Evolutionary conservation across 2,888 invertebrate species (phyloP).

Genomic region (Octonoba sinensis): DNA sequence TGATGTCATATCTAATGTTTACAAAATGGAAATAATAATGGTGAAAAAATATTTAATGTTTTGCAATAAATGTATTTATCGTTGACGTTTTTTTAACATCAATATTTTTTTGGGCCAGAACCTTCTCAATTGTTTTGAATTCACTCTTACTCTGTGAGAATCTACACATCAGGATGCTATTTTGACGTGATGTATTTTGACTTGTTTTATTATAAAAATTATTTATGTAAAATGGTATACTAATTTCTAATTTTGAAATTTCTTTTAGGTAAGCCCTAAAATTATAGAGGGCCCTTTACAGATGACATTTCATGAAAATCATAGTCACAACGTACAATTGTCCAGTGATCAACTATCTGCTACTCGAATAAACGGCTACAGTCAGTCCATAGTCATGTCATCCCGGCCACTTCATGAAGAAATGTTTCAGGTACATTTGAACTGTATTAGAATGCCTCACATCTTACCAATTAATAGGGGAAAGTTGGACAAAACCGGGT

Average conservation of each 20-base stretch:
- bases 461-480: too few relatives aligned
- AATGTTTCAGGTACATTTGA: slow-evolving; percentile 77
- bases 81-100: too few relatives aligned
- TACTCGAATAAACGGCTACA: slow-evolving; percentile 83
- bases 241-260: not conserved
- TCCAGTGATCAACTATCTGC: slow-evolving; percentile 79
- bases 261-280: slow-evolving; percentile 24
- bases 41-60: too few relatives aligned
- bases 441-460: too few relatives aligned
- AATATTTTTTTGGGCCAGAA: too few relatives aligned
- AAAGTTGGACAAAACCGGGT: too few relatives aligned
- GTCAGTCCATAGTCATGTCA: slow-evolving; percentile 83
- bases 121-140: not conserved
- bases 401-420: slow-evolving; percentile 79
- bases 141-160: too few relatives aligned
- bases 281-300: not conserved
- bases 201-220: not conserved
- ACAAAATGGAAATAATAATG: too few relatives aligned
- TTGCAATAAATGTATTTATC: too few relatives aligned
- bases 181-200: too few relatives aligned
- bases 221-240: not conserved
- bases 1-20: too few relatives aligned
- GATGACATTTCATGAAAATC: slow-evolving; percentile 77
- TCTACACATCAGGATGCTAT: too few relatives aligned
- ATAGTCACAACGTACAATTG: slow-evolving; percentile 84